Evolutionary conservation across 2,113 vertebrate species (phyloP).

Genomic region (Polypterus senegalus): DNA sequence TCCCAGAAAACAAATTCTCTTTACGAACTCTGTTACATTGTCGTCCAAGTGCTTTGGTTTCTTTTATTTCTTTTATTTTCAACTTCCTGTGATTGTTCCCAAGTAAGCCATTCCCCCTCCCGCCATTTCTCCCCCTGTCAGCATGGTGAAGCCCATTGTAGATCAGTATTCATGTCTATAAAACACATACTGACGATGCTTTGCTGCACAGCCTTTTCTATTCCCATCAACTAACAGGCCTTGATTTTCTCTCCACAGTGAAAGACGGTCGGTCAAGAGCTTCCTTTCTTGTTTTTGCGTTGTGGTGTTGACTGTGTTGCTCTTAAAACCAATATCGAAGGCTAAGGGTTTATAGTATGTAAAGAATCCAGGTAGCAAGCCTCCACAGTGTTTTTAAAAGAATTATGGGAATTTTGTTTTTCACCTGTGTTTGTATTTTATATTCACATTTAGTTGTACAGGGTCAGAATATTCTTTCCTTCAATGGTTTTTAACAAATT

Average conservation of each 20-base stretch:
- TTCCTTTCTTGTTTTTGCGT: no score
- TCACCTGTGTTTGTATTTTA: no score
- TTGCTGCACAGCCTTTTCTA: constrained; percentile 58
- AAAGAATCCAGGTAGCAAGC: no score
- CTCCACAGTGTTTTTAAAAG: no score
- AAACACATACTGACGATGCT: constrained; percentile 58
- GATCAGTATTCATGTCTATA: constrained; percentile 62
- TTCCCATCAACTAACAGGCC: constrained; percentile 51
- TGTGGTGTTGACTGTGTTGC: no score
- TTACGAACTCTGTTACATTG: constrained; percentile 70
- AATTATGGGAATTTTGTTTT: no score
- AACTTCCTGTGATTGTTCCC: constrained; percentile 49
- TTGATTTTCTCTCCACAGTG: constrained; percentile 59
- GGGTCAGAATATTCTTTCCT: no score
- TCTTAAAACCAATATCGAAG: no score
- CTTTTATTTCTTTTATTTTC: constrained; percentile 32
- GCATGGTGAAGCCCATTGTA: constrained; percentile 69
- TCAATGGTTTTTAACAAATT: no score
- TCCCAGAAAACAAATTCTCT: constrained; percentile 50
- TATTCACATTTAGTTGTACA: no score
- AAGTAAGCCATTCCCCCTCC: constrained; percentile 60
- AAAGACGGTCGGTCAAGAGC: constrained; percentile 18
- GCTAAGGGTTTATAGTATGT: no score
- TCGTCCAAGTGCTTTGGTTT: constrained; percentile 69
- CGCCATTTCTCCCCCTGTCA: constrained; percentile 59